These are phyloP conservation scores for Mycalesis mineus DNA, from an alignment of 2,888 invertebrate species.

Conservation along the genomic window DNA sequence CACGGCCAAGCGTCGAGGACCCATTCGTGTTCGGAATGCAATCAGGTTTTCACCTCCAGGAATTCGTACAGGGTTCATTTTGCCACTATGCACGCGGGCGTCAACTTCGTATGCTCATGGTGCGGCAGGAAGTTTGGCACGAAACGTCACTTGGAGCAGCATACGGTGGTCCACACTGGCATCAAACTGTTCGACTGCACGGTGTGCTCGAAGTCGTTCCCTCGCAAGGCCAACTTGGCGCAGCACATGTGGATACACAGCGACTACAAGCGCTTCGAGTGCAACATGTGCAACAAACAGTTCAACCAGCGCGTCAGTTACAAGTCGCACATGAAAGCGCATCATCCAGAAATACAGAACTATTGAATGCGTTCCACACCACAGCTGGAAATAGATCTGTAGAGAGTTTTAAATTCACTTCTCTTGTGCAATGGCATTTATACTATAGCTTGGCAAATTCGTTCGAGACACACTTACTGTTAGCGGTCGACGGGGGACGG, in stretches of 20 bases:
- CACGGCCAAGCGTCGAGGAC: conserved; percentile 37
- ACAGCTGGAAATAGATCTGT: too few species aligned
- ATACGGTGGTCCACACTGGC: conserved; percentile 38
- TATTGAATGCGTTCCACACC: conserved; percentile 18
- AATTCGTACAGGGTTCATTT: conserved; percentile 40
- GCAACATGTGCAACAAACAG: conserved; percentile 52
- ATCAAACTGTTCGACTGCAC: conserved; percentile 36
- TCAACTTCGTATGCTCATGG: conserved; percentile 31
- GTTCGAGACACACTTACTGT: too few species aligned
- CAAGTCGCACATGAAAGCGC: conserved; percentile 52
- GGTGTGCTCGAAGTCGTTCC: conserved; percentile 50
- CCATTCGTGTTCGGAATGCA: conserved; percentile 44
- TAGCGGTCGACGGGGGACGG: too few species aligned
- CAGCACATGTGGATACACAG: conserved; percentile 67
- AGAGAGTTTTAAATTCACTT: too few species aligned
- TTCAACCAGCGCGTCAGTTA: conserved; percentile 61
- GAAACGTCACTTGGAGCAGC: conserved; percentile 34
- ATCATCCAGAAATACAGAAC: conserved; percentile 48
- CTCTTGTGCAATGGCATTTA: too few species aligned
- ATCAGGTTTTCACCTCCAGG: conserved; percentile 34
- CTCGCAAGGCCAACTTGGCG: conserved; percentile 52
- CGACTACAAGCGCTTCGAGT: conserved; percentile 55
- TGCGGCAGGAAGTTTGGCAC: conserved; percentile 39
- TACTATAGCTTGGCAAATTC: too few species aligned
- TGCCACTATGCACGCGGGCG: conserved; percentile 38